phyloP scores from a whole-genome alignment of 2,113 vertebrate species.

The Oncorhynchus clarkii region DNA sequence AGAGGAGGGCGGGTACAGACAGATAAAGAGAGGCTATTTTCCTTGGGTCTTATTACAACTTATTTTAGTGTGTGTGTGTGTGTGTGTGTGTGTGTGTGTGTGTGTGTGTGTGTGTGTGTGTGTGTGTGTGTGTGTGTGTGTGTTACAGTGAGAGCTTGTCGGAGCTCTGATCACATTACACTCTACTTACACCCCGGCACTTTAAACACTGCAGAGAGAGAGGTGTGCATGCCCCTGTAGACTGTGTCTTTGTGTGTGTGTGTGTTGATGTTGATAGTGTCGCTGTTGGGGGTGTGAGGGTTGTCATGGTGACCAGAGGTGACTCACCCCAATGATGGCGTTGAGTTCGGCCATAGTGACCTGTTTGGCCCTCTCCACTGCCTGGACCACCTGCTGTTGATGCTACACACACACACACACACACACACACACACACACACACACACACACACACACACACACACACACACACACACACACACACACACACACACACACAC shows the following conservation, averaged over 20 bases:
- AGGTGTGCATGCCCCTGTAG: conserved; percentile 3
- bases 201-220: background rate
- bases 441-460: background rate
- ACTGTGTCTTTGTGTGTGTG: no score
- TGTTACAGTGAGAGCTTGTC: conserved; percentile 7
- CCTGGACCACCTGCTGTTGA: conserved; percentile 93
- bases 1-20: conserved; percentile 27
- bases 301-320: conserved; percentile 32
- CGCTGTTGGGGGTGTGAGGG: background rate
- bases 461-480: no score
- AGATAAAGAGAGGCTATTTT: conserved; percentile 62
- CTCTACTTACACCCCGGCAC: conserved; percentile 6
- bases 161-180: conserved; percentile 35
- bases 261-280: conserved; percentile 4
- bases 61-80: conserved; percentile 41
- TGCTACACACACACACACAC: conserved; percentile 66
- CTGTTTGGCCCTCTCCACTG: conserved; percentile 90
- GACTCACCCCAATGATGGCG: conserved; percentile 92
- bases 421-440: no score
- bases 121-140: conserved; percentile 28
- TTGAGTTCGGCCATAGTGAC: conserved; percentile 91
- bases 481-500: background rate
- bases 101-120: conserved; percentile 28
- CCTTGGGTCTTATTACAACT: conserved; percentile 52
- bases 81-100: conserved; percentile 26